These are phyloP conservation scores for Bhutanitis thaidina DNA, from an alignment of 2,888 invertebrate species.

Conservation along the genomic window DNA sequence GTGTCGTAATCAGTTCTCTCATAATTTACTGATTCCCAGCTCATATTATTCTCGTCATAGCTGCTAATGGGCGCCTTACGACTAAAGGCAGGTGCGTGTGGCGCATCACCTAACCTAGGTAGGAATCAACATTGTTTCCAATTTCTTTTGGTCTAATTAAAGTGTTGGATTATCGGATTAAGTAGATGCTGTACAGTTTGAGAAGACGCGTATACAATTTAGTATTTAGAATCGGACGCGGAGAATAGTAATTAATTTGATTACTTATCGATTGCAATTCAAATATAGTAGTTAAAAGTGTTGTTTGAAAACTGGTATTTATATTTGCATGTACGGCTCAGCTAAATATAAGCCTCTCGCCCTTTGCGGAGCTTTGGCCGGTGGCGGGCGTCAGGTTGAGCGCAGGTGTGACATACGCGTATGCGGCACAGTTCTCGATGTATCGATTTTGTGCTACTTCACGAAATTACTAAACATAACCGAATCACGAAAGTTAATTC, in stretches of 20 bases:
- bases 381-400: slow-evolving; percentile 29
- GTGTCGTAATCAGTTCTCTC: slow-evolving; percentile 25
- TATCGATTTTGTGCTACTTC: slow-evolving; percentile 18
- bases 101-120: slow-evolving; percentile 25
- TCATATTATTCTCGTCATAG: slow-evolving; percentile 27
- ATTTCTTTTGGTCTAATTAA: slow-evolving; percentile 24
- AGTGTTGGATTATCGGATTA: slow-evolving; percentile 26
- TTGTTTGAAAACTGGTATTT: slow-evolving; percentile 15
- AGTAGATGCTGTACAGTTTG: slow-evolving; percentile 21
- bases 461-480: slow-evolving; percentile 18
- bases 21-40: slow-evolving; percentile 29
- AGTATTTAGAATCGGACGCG: slow-evolving; percentile 20
- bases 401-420: slow-evolving; percentile 31
- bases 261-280: slow-evolving; percentile 13
- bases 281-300: slow-evolving; percentile 2
- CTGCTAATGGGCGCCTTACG: slow-evolving; percentile 29
- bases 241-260: slow-evolving; percentile 10
- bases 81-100: slow-evolving; percentile 34
- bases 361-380: slow-evolving; percentile 23
- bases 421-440: slow-evolving; percentile 25
- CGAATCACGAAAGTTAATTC: slow-evolving; percentile 19
- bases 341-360: slow-evolving; percentile 25
- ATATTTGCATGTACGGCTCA: slow-evolving; percentile 21
- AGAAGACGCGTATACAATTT: slow-evolving; percentile 23
- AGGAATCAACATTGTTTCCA: slow-evolving; percentile 11